Evolutionary conservation across 2,797 vertebrate species (phyloP).

Genomic region (Cossypha heuglini): DNA sequence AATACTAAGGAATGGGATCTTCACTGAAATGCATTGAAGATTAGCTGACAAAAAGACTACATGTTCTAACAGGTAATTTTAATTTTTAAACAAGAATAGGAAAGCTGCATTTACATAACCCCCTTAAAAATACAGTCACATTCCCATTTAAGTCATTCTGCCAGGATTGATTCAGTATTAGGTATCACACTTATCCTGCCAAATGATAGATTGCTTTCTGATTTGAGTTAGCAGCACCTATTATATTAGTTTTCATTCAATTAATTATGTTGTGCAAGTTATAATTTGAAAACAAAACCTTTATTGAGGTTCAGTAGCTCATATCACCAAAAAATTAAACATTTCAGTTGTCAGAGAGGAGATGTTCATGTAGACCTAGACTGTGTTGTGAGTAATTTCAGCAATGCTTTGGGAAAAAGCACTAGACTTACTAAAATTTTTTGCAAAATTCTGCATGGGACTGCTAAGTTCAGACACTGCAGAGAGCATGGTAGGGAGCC

Average conservation of each 20-base stretch:
- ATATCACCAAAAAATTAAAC: constrained; percentile 56
- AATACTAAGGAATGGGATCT: not conserved
- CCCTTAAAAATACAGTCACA: not conserved
- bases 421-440: not conserved
- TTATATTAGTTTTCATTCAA: constrained; percentile 56
- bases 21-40: not conserved
- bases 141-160: not conserved
- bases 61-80: not conserved
- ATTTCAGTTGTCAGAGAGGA: constrained; percentile 21
- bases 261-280: constrained; percentile 63
- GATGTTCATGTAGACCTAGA: constrained; percentile 5
- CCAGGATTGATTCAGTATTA: not conserved
- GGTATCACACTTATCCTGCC: not conserved
- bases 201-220: constrained; percentile 43
- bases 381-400: constrained; percentile 10
- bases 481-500: not conserved
- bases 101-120: not conserved
- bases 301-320: constrained; percentile 42
- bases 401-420: constrained; percentile 19
- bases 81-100: not conserved
- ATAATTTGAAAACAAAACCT: constrained; percentile 59
- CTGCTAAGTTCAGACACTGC: not conserved
- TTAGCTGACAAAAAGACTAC: not conserved
- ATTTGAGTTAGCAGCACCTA: constrained; percentile 58
- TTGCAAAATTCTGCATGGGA: constrained; percentile 8